Conservation (phyloP, 2,113 vertebrate genomes). For the Syrrhaptes paradoxus region DNA sequence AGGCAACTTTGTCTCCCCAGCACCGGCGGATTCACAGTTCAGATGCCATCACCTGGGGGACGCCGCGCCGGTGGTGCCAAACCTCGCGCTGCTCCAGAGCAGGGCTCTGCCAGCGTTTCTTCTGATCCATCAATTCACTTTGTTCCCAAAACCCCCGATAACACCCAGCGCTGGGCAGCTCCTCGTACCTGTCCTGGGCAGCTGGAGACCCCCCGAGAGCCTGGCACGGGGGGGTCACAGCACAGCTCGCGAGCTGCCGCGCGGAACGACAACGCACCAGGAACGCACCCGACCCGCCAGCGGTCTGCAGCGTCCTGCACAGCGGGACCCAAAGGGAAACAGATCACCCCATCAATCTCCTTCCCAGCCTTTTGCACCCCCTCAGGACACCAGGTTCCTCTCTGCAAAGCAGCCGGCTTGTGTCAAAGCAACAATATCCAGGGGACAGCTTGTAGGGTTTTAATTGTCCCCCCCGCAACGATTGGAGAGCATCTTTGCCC, state of each 20-base stretch:
- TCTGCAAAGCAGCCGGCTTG: neutral
- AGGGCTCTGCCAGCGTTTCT: neutral
- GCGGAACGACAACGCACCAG: too few relatives aligned
- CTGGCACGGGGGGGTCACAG: too few relatives aligned
- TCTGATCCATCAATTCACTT: too few relatives aligned
- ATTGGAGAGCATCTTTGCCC: conserved; percentile 8
- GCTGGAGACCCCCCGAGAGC: too few relatives aligned
- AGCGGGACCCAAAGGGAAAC: neutral
- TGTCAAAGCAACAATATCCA: neutral
- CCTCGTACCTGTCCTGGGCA: too few relatives aligned
- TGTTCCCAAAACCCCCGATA: too few relatives aligned
- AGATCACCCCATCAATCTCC: accelerated
- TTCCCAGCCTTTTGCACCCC: neutral
- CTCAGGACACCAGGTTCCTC: neutral
- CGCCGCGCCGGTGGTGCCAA: neutral
- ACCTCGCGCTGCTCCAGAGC: conserved; percentile 13
- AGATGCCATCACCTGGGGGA: conserved; percentile 58
- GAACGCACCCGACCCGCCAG: too few relatives aligned
- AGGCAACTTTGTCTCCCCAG: conserved; percentile 60
- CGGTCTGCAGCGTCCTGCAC: neutral
- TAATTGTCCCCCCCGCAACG: neutral
- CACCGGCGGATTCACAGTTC: conserved; percentile 17
- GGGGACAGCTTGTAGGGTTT: neutral
- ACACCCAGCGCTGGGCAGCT: too few relatives aligned
- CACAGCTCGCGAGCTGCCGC: too few relatives aligned